Evolutionary conservation across 2,113 vertebrate genomes (phyloP), one percentile per base, ranked within the genome.

Genomic region (Cyprinodon variegatus): DNA sequence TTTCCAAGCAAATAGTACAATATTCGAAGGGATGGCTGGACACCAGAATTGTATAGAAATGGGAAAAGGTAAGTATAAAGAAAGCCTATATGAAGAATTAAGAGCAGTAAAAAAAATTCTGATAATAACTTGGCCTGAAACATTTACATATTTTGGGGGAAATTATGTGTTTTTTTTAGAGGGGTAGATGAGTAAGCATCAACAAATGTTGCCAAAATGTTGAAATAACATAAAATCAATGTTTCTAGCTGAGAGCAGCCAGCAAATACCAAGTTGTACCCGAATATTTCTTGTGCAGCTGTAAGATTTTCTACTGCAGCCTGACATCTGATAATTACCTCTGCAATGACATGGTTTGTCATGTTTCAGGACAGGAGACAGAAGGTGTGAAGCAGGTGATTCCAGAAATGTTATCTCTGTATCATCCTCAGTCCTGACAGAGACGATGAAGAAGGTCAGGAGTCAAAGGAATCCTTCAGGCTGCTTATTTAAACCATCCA

Each of bases 281-380:
- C 53, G n/a, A 38, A 62, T 15, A 81, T 50, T 71, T 36, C 68
- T 40, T 63, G 70, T 41, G 76, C 70, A 61, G 67, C 48, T 17
- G 62, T 53, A 45, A 61, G 76, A 61, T 61, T 72, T 39, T 82
- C 73, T 74, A 65, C 62, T 48, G 17, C 82, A 77, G 72, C 77
- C 50, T 70, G 88, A 78, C 79, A 17, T 84, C 66, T 82, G 74
- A 78, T 83, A 69, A 84, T 74, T 80, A 65, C 66, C 67, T 39
- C 45, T 14, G 61, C 84, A 50, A 22, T 22, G 22, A 2, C 59
- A 66, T 78, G 50, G 36, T 89, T 83, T 84, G 46, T 90, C 78
- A 85, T 85, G 8, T 69, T 48, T 10, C 13, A 50, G 68, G 61
- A 71, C 71, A 68, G 68, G 59, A 82, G 66, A 79, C 53, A 57